Base-by-base conservation (phyloP, 2,797 vertebrate species). In the Pangasius mekongensis region DNA sequence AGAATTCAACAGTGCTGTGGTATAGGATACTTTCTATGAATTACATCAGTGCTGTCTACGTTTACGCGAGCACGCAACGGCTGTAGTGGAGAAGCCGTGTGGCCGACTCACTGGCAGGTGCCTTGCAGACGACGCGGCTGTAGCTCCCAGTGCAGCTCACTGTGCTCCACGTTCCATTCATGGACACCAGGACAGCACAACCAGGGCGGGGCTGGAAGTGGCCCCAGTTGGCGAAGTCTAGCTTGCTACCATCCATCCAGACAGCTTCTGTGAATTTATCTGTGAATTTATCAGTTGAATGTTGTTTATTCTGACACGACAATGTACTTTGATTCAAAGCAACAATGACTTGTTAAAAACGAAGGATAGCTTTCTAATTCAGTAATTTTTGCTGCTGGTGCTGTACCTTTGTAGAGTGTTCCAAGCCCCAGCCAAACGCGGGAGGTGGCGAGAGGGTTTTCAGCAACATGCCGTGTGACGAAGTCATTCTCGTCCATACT, bases 401-500 rank as follows among this genome's bases (percentile, higher is more conserved):
- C 98, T 96, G 13, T 64, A 77, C 84, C 84, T 77, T 64, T 76
- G 9, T 11, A 0, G 39, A 30, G 47, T 1, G 95, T 88, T 76
- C 92, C 87, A 69, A 99, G 90, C 52, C 94, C 97, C 85, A 99
- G 97, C 98, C 99, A 99, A 0, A 97, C 95, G 0, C 95, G 96
- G 86, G 90, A 96, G 85, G 98, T 99, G 92, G 99, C 96, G 66
- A 97, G 95, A 39, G 96, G 94, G 69, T 98, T 93, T n/a, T 97
- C 92, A 4, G 87, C 93, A 86, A 98, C 91, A 91, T 97, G 95
- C 66, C 89, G 92, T 0, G 95, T 95, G 91, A 99, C 96, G 92
- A 99, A 99, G 82, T 94, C 94, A 85, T 99, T 99, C 94, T 99
- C 98, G 54, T 98, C 97, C 90, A 94, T 95, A 93, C 96, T 95